Base-by-base conservation (phyloP, 1,140 invertebrate species). In the Drosophila malerkotliana region DNA sequence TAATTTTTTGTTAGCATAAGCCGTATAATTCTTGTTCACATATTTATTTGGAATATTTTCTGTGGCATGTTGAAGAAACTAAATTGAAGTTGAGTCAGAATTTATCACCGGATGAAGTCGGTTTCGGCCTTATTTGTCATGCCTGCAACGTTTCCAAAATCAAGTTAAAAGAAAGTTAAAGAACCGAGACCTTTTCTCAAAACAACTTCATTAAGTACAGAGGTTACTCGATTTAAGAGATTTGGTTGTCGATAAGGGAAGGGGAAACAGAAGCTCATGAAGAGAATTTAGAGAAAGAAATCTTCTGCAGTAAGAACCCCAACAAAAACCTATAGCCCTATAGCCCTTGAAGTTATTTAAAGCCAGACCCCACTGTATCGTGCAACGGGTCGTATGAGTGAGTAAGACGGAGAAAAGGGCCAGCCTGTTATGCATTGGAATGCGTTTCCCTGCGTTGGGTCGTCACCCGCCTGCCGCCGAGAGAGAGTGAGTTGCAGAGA, bases 181-280 rank as follows among this genome's bases (percentile, higher is more conserved):
- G 26, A 61, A 53, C 57, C n/a, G 32, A 52, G 74, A 48, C 54
- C n/a, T 52, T 56, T 51, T 55, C 47, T 47, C 59, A 67, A 53
- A 59, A 82, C 79, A 82, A 78, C 79, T 82, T 61, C 74, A 82
- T 82, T 82, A 82, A 44, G 63, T 48, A 67, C 56, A 80, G 63
- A 21, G 21, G 52, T 60, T n/a, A 12, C 15, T 47, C 30, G 18
- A 51, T 44, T 15, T 18, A 44, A 12, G 41, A 14, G 14, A 41
- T 14, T 4, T 5, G 1, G 3, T 14, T 41, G 32, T 8, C 8
- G 9, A 32, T 32, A 1, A 9, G 6, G 9, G 7, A 9, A 32
- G 2, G 7, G 30, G 6, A 8, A 9, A 26, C 2, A 26, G 6
- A 28, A 7, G 5, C 26, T 28, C 6, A 28, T 7, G 6, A 28